These are phyloP conservation scores for Hipposideros larvatus DNA, from an alignment of 2,797 vertebrate species.

Conservation along the genomic window DNA sequence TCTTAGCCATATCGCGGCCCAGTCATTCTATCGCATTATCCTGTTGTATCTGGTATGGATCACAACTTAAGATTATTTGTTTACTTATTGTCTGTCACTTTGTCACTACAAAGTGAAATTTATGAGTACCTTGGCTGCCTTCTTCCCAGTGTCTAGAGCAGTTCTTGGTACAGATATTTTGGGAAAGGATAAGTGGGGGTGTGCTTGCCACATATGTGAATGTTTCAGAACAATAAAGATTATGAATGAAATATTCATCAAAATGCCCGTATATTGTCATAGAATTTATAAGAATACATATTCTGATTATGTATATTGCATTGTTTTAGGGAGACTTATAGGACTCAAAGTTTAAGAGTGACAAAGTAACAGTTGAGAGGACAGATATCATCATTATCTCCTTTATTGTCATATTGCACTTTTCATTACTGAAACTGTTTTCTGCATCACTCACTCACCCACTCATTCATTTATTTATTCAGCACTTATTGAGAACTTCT, in stretches of 20 bases:
- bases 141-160: not conserved
- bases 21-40: not conserved
- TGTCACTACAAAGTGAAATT: not conserved
- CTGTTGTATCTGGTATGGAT: not conserved
- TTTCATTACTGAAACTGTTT: not conserved
- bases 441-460: not conserved
- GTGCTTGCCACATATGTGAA: not conserved
- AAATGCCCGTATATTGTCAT: not conserved
- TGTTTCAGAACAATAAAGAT: slow-evolving; percentile 44
- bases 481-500: not conserved
- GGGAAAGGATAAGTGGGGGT: not conserved
- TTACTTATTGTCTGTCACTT: not conserved
- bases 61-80: not conserved
- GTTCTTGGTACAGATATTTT: not conserved
- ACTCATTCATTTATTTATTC: not conserved
- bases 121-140: not conserved
- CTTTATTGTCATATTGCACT: not conserved
- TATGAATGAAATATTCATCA: slow-evolving; percentile 54
- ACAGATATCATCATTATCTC: not conserved
- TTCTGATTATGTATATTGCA: not conserved
- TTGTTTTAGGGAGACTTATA: slow-evolving; percentile 8
- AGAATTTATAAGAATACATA: not conserved
- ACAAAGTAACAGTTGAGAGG: not conserved
- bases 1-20: not conserved
- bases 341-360: not conserved